phyloP scores from a whole-genome alignment of 1,140 invertebrate genomes.

The Tenebrio molitor region DNA sequence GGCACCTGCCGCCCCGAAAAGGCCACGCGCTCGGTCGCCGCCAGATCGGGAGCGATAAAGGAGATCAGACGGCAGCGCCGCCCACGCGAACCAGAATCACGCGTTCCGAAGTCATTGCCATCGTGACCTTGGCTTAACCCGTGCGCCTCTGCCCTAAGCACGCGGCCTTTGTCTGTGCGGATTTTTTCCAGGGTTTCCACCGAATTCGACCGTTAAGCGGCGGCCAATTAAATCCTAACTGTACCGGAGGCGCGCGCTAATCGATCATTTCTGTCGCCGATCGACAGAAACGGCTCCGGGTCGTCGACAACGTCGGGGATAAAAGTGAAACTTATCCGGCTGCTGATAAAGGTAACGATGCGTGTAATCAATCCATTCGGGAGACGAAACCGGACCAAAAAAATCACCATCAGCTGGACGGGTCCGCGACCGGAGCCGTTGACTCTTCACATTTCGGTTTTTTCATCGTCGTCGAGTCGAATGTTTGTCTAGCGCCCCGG shows the following conservation, averaged over 20 bases:
- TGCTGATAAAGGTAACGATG: conserved; percentile 16
- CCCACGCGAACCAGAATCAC: conserved; percentile 50
- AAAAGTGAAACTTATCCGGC: conserved; percentile 34
- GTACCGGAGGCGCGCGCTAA: conserved; percentile 1
- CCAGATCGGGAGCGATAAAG: conserved; percentile 43
- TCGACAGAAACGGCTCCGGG: not conserved
- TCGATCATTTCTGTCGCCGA: not conserved
- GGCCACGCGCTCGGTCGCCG: no score
- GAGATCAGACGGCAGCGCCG: conserved; percentile 51
- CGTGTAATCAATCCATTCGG: conserved; percentile 18
- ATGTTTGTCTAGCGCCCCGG: no score
- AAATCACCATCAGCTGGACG: no score
- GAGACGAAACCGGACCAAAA: no score
- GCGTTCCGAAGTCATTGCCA: conserved; percentile 51
- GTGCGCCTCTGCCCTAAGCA: conserved; percentile 45
- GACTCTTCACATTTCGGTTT: no score
- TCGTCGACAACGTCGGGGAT: conserved; percentile 7
- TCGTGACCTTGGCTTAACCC: conserved; percentile 53
- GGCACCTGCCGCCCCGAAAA: no score
- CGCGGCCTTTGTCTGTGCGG: conserved; percentile 35
- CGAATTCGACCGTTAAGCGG: conserved; percentile 16
- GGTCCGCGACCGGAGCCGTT: no score
- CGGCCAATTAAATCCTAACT: conserved; percentile 6
- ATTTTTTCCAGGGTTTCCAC: conserved; percentile 5
- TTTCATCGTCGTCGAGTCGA: no score